Percentiles rank a stretch among this genome's conserved stretches.
phyloP scores from a whole-genome alignment of 2,888 invertebrate genomes.

The Xanthia icteritia region DNA sequence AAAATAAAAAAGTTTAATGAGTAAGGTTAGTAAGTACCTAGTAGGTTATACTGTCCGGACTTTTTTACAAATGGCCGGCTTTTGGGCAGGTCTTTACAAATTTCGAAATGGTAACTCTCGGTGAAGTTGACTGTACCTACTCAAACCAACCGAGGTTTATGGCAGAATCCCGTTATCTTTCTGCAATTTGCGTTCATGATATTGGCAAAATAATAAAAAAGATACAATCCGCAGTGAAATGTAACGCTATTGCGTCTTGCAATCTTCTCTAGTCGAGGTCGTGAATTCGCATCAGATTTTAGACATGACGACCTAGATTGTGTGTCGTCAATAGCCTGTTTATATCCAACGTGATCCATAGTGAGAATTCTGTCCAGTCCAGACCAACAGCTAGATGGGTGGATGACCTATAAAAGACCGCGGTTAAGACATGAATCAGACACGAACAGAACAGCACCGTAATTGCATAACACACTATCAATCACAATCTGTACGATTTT shows the following conservation, averaged over 20 bases:
- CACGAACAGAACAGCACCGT: too few relatives aligned
- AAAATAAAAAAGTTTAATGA: not conserved
- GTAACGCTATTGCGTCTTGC: not conserved
- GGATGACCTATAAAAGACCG: not conserved
- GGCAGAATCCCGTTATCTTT: slow-evolving; percentile 33
- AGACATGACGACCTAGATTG: not conserved
- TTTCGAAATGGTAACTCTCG: not conserved
- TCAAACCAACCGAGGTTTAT: slow-evolving; percentile 22
- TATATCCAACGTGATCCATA: not conserved
- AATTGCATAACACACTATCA: too few relatives aligned
- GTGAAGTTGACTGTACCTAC: not conserved
- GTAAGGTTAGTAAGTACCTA: too few relatives aligned
- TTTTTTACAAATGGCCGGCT: not conserved
- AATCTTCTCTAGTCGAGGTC: slow-evolving; percentile 19
- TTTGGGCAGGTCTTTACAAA: not conserved
- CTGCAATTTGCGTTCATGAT: slow-evolving; percentile 8
- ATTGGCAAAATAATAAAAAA: slow-evolving; percentile 42
- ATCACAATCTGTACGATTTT: too few relatives aligned
- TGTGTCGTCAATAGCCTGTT: not conserved
- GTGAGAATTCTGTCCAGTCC: not conserved
- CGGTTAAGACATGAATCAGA: not conserved
- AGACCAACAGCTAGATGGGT: not conserved
- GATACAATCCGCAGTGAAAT: slow-evolving; percentile 20
- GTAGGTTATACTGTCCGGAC: too few relatives aligned
- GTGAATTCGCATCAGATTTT: not conserved